phyloP scores from a whole-genome alignment of 30 jellyfish, hydroid and myxozoan genomes.

The Aurelia coerulea region DNA sequence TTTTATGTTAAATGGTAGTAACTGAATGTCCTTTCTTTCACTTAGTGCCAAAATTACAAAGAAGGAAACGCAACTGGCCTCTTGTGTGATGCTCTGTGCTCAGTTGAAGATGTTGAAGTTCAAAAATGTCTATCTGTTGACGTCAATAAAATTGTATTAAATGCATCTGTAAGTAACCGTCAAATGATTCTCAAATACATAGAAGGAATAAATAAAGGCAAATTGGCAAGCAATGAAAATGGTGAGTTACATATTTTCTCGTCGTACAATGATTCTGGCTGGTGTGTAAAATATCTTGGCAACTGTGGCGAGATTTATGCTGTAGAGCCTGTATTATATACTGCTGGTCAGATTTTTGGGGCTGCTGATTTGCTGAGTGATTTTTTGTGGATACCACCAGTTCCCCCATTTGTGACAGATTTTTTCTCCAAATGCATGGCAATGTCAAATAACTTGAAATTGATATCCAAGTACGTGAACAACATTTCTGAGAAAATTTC shows the following conservation, averaged over 20 bases:
- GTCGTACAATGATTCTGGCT: slow-evolving; percentile 14
- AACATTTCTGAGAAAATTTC: background rate
- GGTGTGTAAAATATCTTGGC: slow-evolving; percentile 40
- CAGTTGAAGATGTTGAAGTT: background rate
- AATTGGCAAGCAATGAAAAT: background rate
- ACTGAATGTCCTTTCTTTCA: background rate
- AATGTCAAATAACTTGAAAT: background rate
- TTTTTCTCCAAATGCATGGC: background rate
- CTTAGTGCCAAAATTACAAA: background rate
- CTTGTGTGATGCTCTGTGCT: slow-evolving; percentile 27
- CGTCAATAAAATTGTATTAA: slow-evolving; percentile 13
- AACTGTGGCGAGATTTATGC: slow-evolving; percentile 41
- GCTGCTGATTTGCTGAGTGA: slow-evolving; percentile 26
- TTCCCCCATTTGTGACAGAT: background rate
- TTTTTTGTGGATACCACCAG: slow-evolving; percentile 11
- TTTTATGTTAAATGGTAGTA: too few relatives aligned
- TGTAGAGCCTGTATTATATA: slow-evolving; percentile 11
- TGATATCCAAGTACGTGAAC: background rate
- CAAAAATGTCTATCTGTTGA: slow-evolving; percentile 23
- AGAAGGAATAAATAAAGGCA: background rate
- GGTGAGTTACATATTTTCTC: slow-evolving; percentile 10
- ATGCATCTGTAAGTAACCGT: background rate
- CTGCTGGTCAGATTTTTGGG: slow-evolving; percentile 53
- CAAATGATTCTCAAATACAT: background rate
- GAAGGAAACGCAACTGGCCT: background rate